Conservation (phyloP, 2,797 vertebrate species). For the Alfaro cultratus region DNA sequence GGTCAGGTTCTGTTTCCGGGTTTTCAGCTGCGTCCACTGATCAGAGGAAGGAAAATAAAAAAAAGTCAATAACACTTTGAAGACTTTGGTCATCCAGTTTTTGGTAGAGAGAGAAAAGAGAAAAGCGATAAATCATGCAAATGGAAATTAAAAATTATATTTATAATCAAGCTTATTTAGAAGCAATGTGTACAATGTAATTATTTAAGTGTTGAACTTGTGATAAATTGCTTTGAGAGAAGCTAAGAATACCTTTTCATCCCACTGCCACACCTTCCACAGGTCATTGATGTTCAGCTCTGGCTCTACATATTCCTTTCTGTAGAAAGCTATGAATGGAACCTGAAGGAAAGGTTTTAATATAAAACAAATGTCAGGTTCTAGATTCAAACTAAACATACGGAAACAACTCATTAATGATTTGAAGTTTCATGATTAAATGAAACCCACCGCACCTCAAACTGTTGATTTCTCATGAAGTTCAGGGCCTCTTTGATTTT, state of each 20-base stretch:
- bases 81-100: no score
- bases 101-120: no score
- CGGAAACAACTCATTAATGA: neutral
- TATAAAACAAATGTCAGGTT: neutral
- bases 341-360: slow-evolving; percentile 78
- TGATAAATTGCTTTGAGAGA: neutral
- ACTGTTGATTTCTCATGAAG: slow-evolving; percentile 99
- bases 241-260: slow-evolving; percentile 90
- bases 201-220: neutral
- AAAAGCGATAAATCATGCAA: no score
- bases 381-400: slow-evolving; percentile 1
- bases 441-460: slow-evolving; percentile 85
- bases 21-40: slow-evolving; percentile 97
- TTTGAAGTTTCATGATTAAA: neutral
- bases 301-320: slow-evolving; percentile 99
- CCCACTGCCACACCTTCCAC: slow-evolving; percentile 99
- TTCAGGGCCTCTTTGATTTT: slow-evolving; percentile 99
- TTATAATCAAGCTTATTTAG: neutral
- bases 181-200: neutral
- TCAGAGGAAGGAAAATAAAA: slow-evolving; percentile 1
- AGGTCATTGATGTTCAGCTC: slow-evolving; percentile 97
- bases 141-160: neutral
- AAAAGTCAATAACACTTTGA: neutral
- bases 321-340: slow-evolving; percentile 98
- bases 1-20: slow-evolving; percentile 95